Evolutionary conservation across 2,797 vertebrate species (phyloP), one percentile per base, ranked within the genome.

Genomic region (Protonibea diacanthus): DNA sequence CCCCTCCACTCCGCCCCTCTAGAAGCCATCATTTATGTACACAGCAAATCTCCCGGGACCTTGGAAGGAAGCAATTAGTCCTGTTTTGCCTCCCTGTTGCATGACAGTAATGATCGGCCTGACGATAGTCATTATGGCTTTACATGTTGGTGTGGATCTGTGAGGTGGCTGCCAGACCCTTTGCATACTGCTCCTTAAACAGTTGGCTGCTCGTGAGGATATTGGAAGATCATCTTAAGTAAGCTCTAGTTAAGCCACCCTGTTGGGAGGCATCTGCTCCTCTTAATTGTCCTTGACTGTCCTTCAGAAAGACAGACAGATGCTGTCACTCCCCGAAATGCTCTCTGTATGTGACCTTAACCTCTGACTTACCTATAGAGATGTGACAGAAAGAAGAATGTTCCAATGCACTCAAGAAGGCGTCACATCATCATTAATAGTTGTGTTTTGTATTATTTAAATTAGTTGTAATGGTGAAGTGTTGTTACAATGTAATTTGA

Each of bases 51-150:
- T 78, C 82, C 27, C 1, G 47, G 77, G 85, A 74, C 76, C 59
- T 42, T 18, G 53, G 73, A 71, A 71, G 80, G 78, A 83, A 84
- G 84, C 89, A 90, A 86, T 90, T 88, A 91, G 81, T 86, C 67
- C 45, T 76, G 83, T 86, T 91, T 91, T 57, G 56, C 69, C 65
- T 53, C 60, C 56, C 77, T 69, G 73, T 82, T 88, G 74, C 83
- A 80, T 84, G 85, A 76, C 68, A 71, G 81, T 85, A 89, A 90
- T 88, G 81, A 91, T 78, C 38, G 7, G 44, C 67, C 79, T 93
- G 86, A 90, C 65, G 59, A 89, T 76, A 80, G 60, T 86, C 82
- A 86, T 90, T 86, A 90, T 77, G 71, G 78, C 76, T 65, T 74
- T 59, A 75, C 61, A 61, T 84, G 79, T 88, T 57, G 75, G 40